Percentiles rank a stretch among this genome's conserved stretches.
phyloP scores from a whole-genome alignment of 2,888 invertebrate genomes.

The Dioctria linearis region DNA sequence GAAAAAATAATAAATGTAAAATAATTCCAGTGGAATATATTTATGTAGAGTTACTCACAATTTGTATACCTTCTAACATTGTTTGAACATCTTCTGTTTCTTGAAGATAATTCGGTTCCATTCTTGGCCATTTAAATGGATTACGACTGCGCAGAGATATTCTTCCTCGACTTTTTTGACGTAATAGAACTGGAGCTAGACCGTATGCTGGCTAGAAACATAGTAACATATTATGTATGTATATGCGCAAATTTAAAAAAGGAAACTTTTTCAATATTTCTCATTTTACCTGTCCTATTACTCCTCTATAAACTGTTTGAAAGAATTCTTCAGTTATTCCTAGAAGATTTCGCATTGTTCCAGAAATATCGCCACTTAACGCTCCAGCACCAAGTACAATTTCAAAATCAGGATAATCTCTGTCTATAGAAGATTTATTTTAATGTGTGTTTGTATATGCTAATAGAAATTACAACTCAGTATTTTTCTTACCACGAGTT shows the following conservation, averaged over 20 bases:
- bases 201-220: conserved; percentile 74
- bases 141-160: conserved; percentile 79
- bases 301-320: conserved; percentile 67
- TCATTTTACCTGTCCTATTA: conserved; percentile 63
- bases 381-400: conserved; percentile 85
- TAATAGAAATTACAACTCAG: no score
- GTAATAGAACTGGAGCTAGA: conserved; percentile 81
- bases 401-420: conserved; percentile 83
- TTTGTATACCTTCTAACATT: conserved; percentile 81
- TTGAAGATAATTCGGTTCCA: conserved; percentile 87
- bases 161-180: conserved; percentile 83
- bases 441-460: not conserved
- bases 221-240: conserved; percentile 38
- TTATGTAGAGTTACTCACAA: conserved; percentile 72
- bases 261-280: not conserved
- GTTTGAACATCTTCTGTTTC: conserved; percentile 80
- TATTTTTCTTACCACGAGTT: conserved; percentile 63
- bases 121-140: conserved; percentile 82
- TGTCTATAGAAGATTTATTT: conserved; percentile 59
- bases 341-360: conserved; percentile 77
- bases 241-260: not conserved
- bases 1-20: not conserved
- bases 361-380: conserved; percentile 81
- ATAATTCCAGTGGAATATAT: not conserved
- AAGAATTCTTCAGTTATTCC: conserved; percentile 73